phyloP scores from a whole-genome alignment of 2,797 vertebrate species.

The Hypotaenidia philippensis region DNA sequence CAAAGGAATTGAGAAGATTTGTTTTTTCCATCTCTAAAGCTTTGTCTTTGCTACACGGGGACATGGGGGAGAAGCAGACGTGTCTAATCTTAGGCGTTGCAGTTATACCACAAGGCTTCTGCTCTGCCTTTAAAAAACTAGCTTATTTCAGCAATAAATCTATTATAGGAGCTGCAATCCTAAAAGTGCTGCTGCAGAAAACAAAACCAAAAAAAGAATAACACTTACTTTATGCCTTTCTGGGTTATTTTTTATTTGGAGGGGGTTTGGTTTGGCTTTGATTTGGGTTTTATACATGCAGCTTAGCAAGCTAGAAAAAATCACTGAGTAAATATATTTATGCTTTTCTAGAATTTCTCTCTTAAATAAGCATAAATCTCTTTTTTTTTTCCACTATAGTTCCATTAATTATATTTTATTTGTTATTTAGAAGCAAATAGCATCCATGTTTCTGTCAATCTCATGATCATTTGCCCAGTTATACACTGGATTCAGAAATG shows the following conservation, averaged over 20 bases:
- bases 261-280: fast-evolving
- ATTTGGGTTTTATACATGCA: background rate
- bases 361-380: background rate
- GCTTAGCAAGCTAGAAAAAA: background rate
- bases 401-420: background rate
- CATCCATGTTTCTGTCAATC: background rate
- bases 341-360: background rate
- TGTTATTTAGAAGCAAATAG: background rate
- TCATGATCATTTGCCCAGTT: background rate
- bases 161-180: background rate
- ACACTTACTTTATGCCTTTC: fast-evolving
- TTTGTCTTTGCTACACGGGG: background rate
- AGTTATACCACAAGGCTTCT: background rate
- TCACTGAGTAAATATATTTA: background rate
- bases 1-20: background rate
- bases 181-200: background rate
- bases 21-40: background rate
- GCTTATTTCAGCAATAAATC: background rate
- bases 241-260: background rate
- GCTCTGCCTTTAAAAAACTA: background rate
- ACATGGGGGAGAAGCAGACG: fast-evolving
- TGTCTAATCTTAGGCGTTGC: background rate
- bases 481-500: background rate
- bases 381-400: no score
- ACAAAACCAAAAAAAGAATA: background rate